Base-by-base conservation (phyloP, 2,888 invertebrate genomes). In the Orthosia gothica region DNA sequence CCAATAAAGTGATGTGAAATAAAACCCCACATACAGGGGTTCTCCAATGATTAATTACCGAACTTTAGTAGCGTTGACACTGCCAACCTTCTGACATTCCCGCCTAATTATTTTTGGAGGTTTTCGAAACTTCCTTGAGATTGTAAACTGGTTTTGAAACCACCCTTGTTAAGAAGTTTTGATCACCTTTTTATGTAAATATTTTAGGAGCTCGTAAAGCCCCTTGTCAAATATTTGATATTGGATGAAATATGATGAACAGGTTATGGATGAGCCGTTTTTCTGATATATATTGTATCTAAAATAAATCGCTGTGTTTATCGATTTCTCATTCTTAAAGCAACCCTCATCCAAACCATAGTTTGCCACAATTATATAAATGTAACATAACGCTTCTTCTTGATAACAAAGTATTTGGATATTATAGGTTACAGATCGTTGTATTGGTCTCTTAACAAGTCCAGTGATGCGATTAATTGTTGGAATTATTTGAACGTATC, bases 31-130 rank as follows among this genome's bases (percentile, higher is more conserved):
- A 84, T 86, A 74, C 73, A 52, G 58, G 59, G 76, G 70, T 81
- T 68, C 66, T 9, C 47, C 71, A 74, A 78, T 90, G 90, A 91
- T 91, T 91, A 91, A 87, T 91, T 87, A 87, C 85, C 26, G 66
- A 90, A 91, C 82, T 91, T 90, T 85, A 84, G 86, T 83, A 83
- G 83, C 79, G 88, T 82, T 83, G 86, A 83, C 89, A 82, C 70
- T 66, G 45, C 75, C 82, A 78, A 84, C 76, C 79, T 74, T 77
- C 70, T 83, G 75, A 84, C 78, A 84, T 62, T 64, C 66, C 68
- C 72, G 64, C 66, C 76, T 87, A 86, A 87, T 85, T 89, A 89
- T 88, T 88, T 87, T 85, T 81, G 67, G 76, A 58, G 71, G 74
- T 73, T 86, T 68, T 23, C 68, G n/a, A 68, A 79, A 82, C 77